Percentiles rank a stretch among this genome's conserved stretches.
phyloP scores from a whole-genome alignment of 2,113 vertebrate species.

The Salvelinus namaycush region DNA sequence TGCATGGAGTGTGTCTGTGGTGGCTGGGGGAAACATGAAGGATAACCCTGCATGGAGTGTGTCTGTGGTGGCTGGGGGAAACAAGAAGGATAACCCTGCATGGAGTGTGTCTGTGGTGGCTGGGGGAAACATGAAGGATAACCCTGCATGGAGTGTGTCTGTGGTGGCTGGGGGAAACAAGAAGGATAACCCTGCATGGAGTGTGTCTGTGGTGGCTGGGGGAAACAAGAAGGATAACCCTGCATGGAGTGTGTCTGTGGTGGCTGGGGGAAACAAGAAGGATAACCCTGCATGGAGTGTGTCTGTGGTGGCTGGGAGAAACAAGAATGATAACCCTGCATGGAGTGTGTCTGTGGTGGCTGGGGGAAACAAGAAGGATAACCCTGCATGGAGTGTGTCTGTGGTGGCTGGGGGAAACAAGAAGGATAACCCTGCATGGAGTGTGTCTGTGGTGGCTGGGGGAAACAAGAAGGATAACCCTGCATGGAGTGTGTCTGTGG shows the following conservation, averaged over 20 bases:
- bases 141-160: not conserved
- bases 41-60: not conserved
- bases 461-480: not conserved
- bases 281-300: not conserved
- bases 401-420: constrained; percentile 12
- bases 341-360: constrained; percentile 7
- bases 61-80: constrained; percentile 19
- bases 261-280: constrained; percentile 8
- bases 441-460: constrained; percentile 15
- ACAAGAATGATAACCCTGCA: too few relatives aligned
- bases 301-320: constrained; percentile 19
- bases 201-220: constrained; percentile 15
- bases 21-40: constrained; percentile 5
- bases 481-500: not conserved
- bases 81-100: too few relatives aligned
- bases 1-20: not conserved
- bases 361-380: not conserved
- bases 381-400: not conserved
- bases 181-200: not conserved
- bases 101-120: constrained; percentile 10
- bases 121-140: not conserved
- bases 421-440: not conserved
- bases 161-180: constrained; percentile 12
- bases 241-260: not conserved
- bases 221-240: not conserved